Evolutionary conservation across 2,113 vertebrate genomes (phyloP).

Genomic region (Sporophila hypoxantha): DNA sequence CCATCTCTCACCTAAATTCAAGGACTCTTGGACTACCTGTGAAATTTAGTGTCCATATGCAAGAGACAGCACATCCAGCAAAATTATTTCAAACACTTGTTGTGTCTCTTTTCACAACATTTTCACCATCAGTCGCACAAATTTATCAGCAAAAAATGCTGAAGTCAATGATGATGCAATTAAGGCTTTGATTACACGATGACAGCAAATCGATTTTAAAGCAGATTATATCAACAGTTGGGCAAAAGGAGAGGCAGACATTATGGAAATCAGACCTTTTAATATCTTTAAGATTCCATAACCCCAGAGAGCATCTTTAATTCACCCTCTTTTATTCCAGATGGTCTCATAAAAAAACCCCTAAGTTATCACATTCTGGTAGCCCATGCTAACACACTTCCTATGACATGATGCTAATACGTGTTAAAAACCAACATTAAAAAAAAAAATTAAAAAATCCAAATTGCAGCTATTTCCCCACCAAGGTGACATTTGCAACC

Average conservation of each 20-base stretch:
- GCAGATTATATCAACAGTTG: slow-evolving; percentile 63
- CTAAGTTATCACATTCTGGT: slow-evolving; percentile 29
- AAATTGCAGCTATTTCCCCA: neutral
- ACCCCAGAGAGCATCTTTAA: slow-evolving; percentile 54
- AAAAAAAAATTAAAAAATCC: neutral
- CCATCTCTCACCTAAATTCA: neutral
- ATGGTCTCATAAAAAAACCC: slow-evolving; percentile 26
- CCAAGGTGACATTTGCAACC: neutral
- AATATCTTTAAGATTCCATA: slow-evolving; percentile 52
- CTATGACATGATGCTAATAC: neutral
- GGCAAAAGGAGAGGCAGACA: slow-evolving; percentile 49
- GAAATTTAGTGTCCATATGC: neutral
- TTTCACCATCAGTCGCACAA: neutral
- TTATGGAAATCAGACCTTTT: slow-evolving; percentile 59
- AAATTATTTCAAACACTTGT: neutral
- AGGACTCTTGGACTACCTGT: neutral
- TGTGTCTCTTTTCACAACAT: neutral
- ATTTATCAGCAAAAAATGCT: slow-evolving; percentile 39
- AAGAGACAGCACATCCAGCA: neutral
- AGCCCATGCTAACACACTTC: slow-evolving; percentile 13
- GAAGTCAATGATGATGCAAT: slow-evolving; percentile 61
- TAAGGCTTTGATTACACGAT: slow-evolving; percentile 56
- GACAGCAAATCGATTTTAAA: slow-evolving; percentile 61
- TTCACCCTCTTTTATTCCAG: slow-evolving; percentile 53
- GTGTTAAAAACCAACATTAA: neutral